These are phyloP conservation scores for Strix occidentalis DNA, from an alignment of 2,797 vertebrate species.

Conservation along the genomic window DNA sequence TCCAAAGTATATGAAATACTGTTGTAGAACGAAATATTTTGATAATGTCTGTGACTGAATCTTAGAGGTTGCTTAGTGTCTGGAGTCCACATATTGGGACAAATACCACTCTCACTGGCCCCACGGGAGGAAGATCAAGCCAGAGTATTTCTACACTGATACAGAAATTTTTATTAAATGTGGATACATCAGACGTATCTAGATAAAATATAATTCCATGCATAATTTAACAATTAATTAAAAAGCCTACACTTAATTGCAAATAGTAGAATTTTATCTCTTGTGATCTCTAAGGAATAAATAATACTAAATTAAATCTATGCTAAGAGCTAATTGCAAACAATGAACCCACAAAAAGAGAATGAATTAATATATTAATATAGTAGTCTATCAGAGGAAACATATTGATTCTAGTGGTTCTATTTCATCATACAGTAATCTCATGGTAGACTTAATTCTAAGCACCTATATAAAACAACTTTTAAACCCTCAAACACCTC, in stretches of 20 bases:
- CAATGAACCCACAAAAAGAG: conserved; percentile 22
- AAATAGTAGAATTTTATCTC: not conserved
- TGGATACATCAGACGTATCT: conserved; percentile 25
- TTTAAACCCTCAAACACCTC: not conserved
- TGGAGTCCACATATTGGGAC: not conserved
- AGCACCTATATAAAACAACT: not conserved
- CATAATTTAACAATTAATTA: conserved; percentile 58
- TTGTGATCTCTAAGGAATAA: not conserved
- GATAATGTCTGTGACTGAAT: not conserved
- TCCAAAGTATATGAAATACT: not conserved
- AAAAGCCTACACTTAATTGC: conserved; percentile 21
- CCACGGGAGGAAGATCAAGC: not conserved
- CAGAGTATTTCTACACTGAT: not conserved
- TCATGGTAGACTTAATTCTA: not conserved
- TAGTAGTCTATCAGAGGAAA: not conserved
- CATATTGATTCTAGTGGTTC: not conserved
- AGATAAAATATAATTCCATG: conserved; percentile 23
- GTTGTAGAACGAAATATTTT: not conserved
- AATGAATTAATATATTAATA: conserved; percentile 51
- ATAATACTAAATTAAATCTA: conserved; percentile 17
- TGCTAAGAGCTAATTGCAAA: conserved; percentile 9
- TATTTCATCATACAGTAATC: not conserved
- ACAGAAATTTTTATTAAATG: not conserved
- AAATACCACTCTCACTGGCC: not conserved
- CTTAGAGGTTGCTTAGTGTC: not conserved